A percentile compares a stretch with the other conserved stretches of the same genome.
phyloP scores from a whole-genome alignment of 2,888 invertebrate genomes.

The Amiota communis region DNA sequence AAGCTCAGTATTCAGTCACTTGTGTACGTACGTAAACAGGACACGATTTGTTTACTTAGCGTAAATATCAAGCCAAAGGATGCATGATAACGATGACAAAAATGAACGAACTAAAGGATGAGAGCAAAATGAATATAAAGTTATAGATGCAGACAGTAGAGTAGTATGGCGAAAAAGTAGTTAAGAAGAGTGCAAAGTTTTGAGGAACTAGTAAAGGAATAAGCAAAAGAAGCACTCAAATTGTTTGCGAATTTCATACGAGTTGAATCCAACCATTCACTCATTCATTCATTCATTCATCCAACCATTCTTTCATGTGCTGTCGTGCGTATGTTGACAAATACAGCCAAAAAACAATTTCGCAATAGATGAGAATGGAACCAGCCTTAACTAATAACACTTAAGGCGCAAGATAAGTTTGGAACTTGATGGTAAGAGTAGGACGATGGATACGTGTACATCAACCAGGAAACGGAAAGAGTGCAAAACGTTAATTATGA shows the following conservation, averaged over 20 bases:
- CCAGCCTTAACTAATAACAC: conserved; percentile 58
- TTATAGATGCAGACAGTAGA: background rate
- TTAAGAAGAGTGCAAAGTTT: too few species aligned
- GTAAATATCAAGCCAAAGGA: background rate
- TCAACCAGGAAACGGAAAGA: background rate
- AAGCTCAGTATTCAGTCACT: background rate
- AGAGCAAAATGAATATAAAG: background rate
- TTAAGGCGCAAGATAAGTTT: conserved; percentile 37
- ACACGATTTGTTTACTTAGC: conserved; percentile 24
- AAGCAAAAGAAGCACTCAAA: too few species aligned
- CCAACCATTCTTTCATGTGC: background rate
- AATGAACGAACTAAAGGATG: background rate
- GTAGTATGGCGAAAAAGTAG: too few species aligned
- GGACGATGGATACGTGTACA: background rate
- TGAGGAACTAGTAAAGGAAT: too few species aligned
- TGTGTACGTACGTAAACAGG: background rate
- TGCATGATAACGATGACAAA: background rate
- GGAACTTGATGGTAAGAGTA: background rate
- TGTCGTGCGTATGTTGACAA: background rate
- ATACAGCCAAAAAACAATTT: background rate
- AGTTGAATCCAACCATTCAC: too few species aligned
- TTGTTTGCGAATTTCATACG: too few species aligned
- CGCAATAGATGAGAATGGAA: background rate
- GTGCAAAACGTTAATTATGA: conserved; percentile 62
- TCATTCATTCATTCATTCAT: too few species aligned